Conservation (phyloP, 2,797 vertebrate genomes). For the Falco novaeseelandiae region DNA sequence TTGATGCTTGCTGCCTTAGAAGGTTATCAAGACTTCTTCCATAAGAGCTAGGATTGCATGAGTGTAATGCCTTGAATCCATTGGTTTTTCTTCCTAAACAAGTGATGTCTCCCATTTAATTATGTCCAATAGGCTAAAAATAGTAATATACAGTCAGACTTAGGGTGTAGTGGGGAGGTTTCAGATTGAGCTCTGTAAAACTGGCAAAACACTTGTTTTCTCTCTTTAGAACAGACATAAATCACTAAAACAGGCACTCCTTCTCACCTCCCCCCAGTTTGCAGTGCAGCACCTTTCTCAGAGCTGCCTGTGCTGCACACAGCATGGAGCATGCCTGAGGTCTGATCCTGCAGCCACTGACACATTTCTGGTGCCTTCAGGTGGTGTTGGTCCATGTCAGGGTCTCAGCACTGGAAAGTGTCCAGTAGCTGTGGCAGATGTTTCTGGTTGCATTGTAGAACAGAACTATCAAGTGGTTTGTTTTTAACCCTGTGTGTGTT, state of each 20-base stretch:
- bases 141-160: accelerated
- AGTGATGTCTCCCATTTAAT: not conserved
- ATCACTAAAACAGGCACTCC: not conserved
- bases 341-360: accelerated
- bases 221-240: not conserved
- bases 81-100: not conserved
- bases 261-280: not conserved
- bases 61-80: not conserved
- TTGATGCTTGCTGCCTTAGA: not conserved
- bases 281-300: not conserved
- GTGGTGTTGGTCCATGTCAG: too few relatives aligned
- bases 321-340: accelerated
- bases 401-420: not conserved
- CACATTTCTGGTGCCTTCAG: accelerated
- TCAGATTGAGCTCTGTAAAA: not conserved
- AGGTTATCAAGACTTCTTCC: not conserved
- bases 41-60: not conserved
- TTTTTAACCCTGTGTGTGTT: not conserved
- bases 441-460: not conserved
- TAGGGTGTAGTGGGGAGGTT: not conserved
- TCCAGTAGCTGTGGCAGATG: not conserved
- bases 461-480: not conserved
- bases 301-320: accelerated
- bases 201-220: not conserved
- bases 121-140: not conserved